Percentiles rank a stretch among this genome's conserved stretches.
Conservation (phyloP, 2,113 vertebrate genomes). For the Corythornis vintsioides region DNA sequence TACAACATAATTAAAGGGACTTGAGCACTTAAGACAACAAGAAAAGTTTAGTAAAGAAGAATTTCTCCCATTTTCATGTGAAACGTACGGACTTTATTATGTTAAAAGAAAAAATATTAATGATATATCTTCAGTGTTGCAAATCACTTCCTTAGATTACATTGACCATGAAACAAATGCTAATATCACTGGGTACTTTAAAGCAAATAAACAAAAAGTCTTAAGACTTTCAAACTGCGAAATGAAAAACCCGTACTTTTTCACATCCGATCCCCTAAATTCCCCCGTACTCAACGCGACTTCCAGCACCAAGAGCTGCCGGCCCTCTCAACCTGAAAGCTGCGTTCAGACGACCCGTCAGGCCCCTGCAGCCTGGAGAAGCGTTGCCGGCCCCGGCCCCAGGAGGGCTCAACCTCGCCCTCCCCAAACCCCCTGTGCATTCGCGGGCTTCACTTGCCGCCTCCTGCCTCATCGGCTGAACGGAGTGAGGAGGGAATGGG, state of each 20-base stretch:
- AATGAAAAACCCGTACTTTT: fast-evolving
- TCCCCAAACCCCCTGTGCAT: fast-evolving
- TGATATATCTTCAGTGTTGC: background rate
- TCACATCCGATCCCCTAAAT: background rate
- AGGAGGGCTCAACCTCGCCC: background rate
- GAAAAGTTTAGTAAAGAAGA: background rate
- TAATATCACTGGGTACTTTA: background rate
- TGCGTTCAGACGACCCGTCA: background rate
- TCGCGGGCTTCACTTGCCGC: background rate
- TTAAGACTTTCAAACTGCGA: background rate
- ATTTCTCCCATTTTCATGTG: background rate
- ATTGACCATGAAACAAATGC: background rate
- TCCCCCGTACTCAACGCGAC: background rate
- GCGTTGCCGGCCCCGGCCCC: background rate
- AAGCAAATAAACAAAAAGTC: background rate
- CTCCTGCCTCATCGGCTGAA: background rate
- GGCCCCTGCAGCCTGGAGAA: background rate
- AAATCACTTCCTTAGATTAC: background rate
- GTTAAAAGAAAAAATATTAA: background rate
- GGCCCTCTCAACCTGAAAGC: background rate
- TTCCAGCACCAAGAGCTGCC: background rate
- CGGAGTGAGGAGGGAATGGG: background rate
- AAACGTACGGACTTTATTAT: background rate
- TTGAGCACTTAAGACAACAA: background rate
- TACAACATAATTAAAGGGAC: background rate